Evolutionary conservation across 2,113 vertebrate species (phyloP), one percentile per base, ranked within the genome.

Genomic region (Manacus vitellinus): DNA sequence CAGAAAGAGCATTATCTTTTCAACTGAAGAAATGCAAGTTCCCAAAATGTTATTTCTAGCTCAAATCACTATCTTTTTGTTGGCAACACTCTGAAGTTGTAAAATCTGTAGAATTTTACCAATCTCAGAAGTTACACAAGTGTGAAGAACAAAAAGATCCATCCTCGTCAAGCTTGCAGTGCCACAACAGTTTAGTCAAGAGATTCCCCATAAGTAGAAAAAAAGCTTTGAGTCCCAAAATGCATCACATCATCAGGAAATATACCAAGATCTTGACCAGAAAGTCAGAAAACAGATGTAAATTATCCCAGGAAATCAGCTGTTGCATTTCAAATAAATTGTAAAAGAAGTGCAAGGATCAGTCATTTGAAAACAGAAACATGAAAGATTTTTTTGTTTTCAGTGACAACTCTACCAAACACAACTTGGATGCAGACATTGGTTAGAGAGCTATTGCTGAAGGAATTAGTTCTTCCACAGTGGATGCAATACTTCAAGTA

Each of bases 331-430:
- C 30, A 75, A 81, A 59, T 3, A 37, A n/a, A 39, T 37, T 62
- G 8, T 0, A 1, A 84, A 86, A 18, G 14, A 91, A 76, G 7
- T 17, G 6, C 2, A 2, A 3, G 1, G 67, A 67, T 54, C 14
- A 37, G 37, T 24, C 56, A 20, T 41, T 18, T 27, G n/a, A 74
- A 39, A 85, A 49, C 22, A 88, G n/a, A 65, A 85, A 61, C 3
- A 3, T 3, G 8, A 76, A 19, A 54, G 16, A 62, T 59, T 63
- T 59, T 39, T 6, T 21, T 61, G 13, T 3, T 89, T 46, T 58
- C 17, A 39, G 4, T 58, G 37, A 49, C 14, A 54, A 4, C 9
- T 56, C 24, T 61, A 54, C 8, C 13, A 47, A 75, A 35, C 14
- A 14, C 22, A 51, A 30, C 15, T 15, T n/a, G 22, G 22, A 19